Evolutionary conservation across 2,797 vertebrate species (phyloP), one percentile per base, ranked within the genome.

Genomic region (Neosalanx taihuensis): DNA sequence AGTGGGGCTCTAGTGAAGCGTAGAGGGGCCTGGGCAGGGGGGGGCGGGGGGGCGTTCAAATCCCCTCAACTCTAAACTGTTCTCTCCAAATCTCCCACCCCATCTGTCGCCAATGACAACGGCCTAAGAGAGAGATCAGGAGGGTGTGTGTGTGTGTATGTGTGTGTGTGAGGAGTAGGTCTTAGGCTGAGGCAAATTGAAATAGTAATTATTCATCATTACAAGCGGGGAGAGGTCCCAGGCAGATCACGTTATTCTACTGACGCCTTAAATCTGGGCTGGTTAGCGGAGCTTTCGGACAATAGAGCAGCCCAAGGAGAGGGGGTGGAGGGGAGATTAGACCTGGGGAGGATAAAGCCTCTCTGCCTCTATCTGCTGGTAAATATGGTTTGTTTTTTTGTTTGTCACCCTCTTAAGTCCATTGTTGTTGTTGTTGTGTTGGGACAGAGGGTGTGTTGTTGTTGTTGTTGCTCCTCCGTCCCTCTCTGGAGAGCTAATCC

Each of bases 181-280:
- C 74, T 78, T 79, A 75, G 74, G 84, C 72, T 64, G 17, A 6
- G 74, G 75, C 78, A 82, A 86, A 89, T 83, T 81, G 77, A 83
- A 89, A 86, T 83, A 87, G 71, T 87, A 91, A 90, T 91, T 87
- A 86, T 88, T 80, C 79, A 85, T 85, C 37, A 83, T 91, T 87
- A 92, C 80, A 90, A 86, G 82, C 81, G 57, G 84, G 69, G 76
- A 29, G 77, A 74, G 65, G 9, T 75, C 83, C 79, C 72, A 79
- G 90, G 83, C 83, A 79, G 84, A 89, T 89, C 85, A 80, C 84
- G 85, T 79, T 73, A 72, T 79, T 73, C 23, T 76, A 81, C 82
- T 74, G 88, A 88, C 87, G 85, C 85, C 78, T 86, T 79, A 73
- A 84, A 76, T 69, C 79, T 68, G 76, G 87, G 84, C 84, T 89